Evolutionary conservation across 2,888 invertebrate species (phyloP).

Genomic region (Mylabris sibirica): DNA sequence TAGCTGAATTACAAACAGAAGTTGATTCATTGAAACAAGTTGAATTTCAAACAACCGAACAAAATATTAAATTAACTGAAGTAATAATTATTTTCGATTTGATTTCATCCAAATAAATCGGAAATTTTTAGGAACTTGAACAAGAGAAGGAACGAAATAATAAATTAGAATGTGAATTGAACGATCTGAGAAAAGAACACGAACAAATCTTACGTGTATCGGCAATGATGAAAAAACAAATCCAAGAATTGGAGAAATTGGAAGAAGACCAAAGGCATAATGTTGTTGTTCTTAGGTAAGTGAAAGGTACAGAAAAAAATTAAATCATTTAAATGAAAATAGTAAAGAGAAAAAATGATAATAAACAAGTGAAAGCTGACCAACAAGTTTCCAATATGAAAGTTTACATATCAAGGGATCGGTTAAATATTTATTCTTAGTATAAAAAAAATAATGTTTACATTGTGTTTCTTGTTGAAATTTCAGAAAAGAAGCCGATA

Average conservation of each 20-base stretch:
- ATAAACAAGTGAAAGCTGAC: slow-evolving; percentile 15
- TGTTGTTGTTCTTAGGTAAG: slow-evolving; percentile 63
- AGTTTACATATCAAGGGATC: background rate
- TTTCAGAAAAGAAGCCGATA: slow-evolving; percentile 65
- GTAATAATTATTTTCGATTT: slow-evolving; percentile 50
- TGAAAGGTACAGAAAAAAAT: slow-evolving; percentile 31
- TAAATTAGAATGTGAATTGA: slow-evolving; percentile 66
- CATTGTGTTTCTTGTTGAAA: too few species aligned
- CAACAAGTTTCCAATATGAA: slow-evolving; percentile 10
- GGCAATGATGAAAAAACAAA: slow-evolving; percentile 71
- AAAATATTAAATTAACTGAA: slow-evolving; percentile 66
- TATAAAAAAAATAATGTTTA: too few species aligned
- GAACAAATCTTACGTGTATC: slow-evolving; percentile 73
- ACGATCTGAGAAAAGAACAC: slow-evolving; percentile 63
- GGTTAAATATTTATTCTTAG: background rate
- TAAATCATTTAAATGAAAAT: background rate
- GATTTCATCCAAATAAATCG: background rate
- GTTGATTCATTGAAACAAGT: slow-evolving; percentile 69
- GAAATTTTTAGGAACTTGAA: slow-evolving; percentile 64
- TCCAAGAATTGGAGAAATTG: slow-evolving; percentile 68
- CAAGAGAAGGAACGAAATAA: slow-evolving; percentile 61
- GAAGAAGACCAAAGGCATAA: slow-evolving; percentile 70
- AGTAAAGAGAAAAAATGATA: background rate
- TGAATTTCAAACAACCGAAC: slow-evolving; percentile 77
- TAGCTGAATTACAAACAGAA: slow-evolving; percentile 73